A percentile compares a stretch with the other conserved stretches of the same genome.
These are phyloP conservation scores for Eurystomus glaucurus DNA, from an alignment of 2,797 vertebrate species.

Conservation along the genomic window DNA sequence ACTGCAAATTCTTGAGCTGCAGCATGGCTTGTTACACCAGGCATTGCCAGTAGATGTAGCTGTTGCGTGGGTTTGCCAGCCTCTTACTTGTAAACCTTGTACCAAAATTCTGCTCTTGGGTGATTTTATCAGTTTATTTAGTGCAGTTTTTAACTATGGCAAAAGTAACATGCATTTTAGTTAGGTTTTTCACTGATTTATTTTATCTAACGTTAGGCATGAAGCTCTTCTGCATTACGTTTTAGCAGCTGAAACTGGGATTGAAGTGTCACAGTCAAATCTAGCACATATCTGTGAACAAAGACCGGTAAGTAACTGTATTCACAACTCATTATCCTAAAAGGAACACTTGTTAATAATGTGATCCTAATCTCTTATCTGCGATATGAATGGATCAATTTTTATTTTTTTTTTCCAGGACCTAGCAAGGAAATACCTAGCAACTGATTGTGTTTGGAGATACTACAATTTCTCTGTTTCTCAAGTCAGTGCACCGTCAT, in stretches of 20 bases:
- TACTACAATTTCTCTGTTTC: conserved; percentile 93
- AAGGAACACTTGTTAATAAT: background rate
- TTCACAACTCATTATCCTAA: background rate
- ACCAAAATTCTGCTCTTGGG: background rate
- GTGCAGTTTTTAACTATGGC: background rate
- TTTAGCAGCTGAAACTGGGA: conserved; percentile 92
- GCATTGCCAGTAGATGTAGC: conserved; percentile 71
- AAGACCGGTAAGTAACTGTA: conserved; percentile 81
- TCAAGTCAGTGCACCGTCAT: conserved; percentile 89
- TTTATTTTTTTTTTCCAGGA: conserved; percentile 81
- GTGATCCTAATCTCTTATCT: background rate
- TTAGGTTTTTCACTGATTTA: conserved; percentile 56
- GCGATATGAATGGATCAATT: conserved; percentile 14
- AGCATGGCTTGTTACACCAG: background rate
- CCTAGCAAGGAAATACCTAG: conserved; percentile 80
- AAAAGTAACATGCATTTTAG: background rate
- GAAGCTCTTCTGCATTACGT: conserved; percentile 90
- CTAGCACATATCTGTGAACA: conserved; percentile 93
- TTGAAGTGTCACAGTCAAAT: conserved; percentile 93
- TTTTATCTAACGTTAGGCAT: conserved; percentile 83
- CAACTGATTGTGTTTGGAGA: conserved; percentile 88
- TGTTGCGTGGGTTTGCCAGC: conserved; percentile 52
- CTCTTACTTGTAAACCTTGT: background rate
- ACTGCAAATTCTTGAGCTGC: background rate
- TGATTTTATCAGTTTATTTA: background rate